phyloP scores from a whole-genome alignment of 2,797 vertebrate genomes.

The Acridotheres tristis region DNA sequence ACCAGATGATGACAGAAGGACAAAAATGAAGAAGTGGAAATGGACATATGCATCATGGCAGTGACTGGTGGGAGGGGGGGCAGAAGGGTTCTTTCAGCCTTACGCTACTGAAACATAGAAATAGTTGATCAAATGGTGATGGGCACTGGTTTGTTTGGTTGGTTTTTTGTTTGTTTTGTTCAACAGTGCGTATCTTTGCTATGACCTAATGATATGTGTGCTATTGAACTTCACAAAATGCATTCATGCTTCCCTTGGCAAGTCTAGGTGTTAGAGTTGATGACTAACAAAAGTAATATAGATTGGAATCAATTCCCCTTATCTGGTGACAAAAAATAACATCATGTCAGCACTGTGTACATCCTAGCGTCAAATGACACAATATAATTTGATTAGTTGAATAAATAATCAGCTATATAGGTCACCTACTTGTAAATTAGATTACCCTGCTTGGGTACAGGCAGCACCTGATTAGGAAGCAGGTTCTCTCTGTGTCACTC shows the following conservation, averaged over 20 bases:
- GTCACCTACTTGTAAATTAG: constrained; percentile 56
- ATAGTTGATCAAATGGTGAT: background rate
- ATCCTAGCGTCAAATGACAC: constrained; percentile 1
- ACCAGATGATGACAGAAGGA: background rate
- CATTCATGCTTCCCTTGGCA: constrained; percentile 25
- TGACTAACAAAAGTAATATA: constrained; percentile 59
- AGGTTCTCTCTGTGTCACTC: background rate
- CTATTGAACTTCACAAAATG: constrained; percentile 16
- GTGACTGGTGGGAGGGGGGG: background rate
- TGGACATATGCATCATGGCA: background rate
- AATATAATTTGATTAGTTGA: constrained; percentile 64
- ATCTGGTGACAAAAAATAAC: constrained; percentile 60
- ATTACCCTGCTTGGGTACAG: constrained; percentile 25
- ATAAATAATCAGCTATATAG: constrained; percentile 64
- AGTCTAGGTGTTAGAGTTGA: constrained; percentile 10
- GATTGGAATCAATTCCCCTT: constrained; percentile 55
- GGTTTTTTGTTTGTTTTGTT: background rate
- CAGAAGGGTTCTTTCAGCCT: background rate
- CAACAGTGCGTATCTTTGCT: background rate
- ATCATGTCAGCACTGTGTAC: constrained; percentile 38
- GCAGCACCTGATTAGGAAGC: constrained; percentile 26
- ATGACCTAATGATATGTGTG: background rate
- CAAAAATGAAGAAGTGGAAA: background rate
- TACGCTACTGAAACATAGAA: background rate
- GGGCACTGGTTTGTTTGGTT: background rate